Percentiles rank a stretch among this genome's conserved stretches.
Conservation (phyloP, 2,888 invertebrate species). For the Latrodectus elegans region DNA sequence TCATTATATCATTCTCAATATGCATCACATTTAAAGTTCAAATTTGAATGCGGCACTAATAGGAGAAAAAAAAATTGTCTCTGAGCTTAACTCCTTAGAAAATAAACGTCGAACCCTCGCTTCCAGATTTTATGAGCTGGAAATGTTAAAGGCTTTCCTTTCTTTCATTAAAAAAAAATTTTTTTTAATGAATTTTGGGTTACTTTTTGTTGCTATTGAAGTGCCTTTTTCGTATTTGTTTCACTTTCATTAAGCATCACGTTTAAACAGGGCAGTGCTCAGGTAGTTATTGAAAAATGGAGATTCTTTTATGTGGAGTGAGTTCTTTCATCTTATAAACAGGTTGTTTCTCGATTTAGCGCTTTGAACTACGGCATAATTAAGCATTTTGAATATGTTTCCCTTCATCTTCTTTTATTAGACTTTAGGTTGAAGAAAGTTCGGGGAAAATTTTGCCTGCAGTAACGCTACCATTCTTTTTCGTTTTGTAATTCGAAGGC, state of each 20-base stretch:
- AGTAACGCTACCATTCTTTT: constrained; percentile 57
- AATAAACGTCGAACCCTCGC: neutral
- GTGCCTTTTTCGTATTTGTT: constrained; percentile 57
- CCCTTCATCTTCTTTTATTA: constrained; percentile 63
- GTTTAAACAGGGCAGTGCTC: constrained; percentile 57
- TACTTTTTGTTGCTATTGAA: constrained; percentile 54
- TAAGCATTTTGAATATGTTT: constrained; percentile 61
- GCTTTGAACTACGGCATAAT: constrained; percentile 67
- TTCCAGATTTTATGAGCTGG: constrained; percentile 16
- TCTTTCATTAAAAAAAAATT: neutral
- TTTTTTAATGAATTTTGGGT: constrained; percentile 13
- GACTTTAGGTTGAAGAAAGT: constrained; percentile 54
- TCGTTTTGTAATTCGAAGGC: constrained; percentile 56
- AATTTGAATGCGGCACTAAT: no score
- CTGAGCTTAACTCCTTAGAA: no score
- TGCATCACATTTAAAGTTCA: no score
- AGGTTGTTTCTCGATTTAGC: constrained; percentile 66
- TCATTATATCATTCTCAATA: no score
- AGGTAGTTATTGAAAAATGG: constrained; percentile 65
- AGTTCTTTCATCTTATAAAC: constrained; percentile 65
- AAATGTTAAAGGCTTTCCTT: constrained; percentile 21
- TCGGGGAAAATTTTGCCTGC: constrained; percentile 60
- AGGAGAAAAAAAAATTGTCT: neutral
- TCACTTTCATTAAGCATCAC: constrained; percentile 65
- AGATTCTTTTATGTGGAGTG: constrained; percentile 58